Evolutionary conservation across 2,888 invertebrate species (phyloP).

Genomic region (Belgica antarctica): DNA sequence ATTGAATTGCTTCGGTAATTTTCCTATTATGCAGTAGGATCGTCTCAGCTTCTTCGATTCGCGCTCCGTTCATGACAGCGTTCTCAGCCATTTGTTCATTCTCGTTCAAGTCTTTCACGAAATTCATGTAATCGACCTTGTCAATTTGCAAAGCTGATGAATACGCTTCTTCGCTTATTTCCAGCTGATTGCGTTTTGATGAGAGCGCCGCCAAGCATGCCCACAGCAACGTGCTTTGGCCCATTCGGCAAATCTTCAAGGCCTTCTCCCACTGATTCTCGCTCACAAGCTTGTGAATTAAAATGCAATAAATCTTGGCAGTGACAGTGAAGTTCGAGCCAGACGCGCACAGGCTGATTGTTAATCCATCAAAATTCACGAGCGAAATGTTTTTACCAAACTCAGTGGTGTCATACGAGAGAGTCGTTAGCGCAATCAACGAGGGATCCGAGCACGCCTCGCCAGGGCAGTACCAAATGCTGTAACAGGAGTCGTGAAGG

Average conservation of each 20-base stretch:
- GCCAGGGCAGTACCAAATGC: slow-evolving; percentile 79
- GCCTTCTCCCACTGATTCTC: slow-evolving; percentile 82
- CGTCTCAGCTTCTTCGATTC: slow-evolving; percentile 54
- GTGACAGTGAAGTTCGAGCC: slow-evolving; percentile 70
- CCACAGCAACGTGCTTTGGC: slow-evolving; percentile 73
- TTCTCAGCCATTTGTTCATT: slow-evolving; percentile 55
- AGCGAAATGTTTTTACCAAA: slow-evolving; percentile 83
- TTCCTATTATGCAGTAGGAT: slow-evolving; percentile 54
- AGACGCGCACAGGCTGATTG: slow-evolving; percentile 80
- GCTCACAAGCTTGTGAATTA: slow-evolving; percentile 68
- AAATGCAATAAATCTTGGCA: slow-evolving; percentile 53
- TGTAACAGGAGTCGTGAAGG: slow-evolving; percentile 72
- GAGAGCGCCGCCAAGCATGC: slow-evolving; percentile 91
- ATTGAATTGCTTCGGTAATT: slow-evolving; percentile 50
- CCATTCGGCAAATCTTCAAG: slow-evolving; percentile 66
- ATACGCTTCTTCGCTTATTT: slow-evolving; percentile 92
- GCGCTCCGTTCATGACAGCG: slow-evolving; percentile 52
- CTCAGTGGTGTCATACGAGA: slow-evolving; percentile 64
- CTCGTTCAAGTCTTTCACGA: slow-evolving; percentile 62
- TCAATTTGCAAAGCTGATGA: slow-evolving; percentile 83
- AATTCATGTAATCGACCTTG: slow-evolving; percentile 81
- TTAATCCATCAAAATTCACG: slow-evolving; percentile 77
- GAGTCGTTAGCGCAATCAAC: slow-evolving; percentile 63
- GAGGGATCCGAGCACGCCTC: slow-evolving; percentile 70
- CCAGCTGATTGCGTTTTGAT: slow-evolving; percentile 78